These are phyloP conservation scores for Phortica magna DNA, from an alignment of 2,888 invertebrate genomes.

Conservation along the genomic window DNA sequence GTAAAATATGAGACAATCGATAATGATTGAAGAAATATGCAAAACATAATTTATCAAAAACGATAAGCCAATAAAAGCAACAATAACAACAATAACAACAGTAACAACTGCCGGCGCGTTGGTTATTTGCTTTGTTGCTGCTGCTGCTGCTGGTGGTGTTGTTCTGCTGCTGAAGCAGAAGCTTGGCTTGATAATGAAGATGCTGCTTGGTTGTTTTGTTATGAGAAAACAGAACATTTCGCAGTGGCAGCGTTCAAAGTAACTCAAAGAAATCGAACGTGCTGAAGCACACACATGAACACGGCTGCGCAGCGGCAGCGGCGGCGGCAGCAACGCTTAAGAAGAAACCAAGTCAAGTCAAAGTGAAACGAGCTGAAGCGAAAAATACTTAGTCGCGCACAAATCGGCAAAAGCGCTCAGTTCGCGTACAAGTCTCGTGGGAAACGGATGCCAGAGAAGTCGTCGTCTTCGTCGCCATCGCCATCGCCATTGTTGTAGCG, in stretches of 20 bases:
- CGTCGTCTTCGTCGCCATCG: background rate
- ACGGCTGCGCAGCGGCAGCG: too few species aligned
- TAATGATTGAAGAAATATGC: constrained; percentile 22
- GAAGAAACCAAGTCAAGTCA: constrained; percentile 29
- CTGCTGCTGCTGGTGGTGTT: background rate
- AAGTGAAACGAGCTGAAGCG: constrained; percentile 25
- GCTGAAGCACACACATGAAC: constrained; percentile 26
- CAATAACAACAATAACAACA: constrained; percentile 31
- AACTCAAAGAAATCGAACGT: constrained; percentile 56
- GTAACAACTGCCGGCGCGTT: constrained; percentile 8
- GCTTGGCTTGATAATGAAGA: too few species aligned
- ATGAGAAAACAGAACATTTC: constrained; percentile 61
- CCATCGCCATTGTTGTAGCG: constrained; percentile 27
- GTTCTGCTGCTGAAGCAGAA: too few species aligned
- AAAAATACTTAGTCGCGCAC: constrained; percentile 75
- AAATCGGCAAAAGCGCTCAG: constrained; percentile 73
- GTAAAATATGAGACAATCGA: background rate
- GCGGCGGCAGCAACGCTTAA: constrained; percentile 41
- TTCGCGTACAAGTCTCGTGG: constrained; percentile 77
- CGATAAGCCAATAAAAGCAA: constrained; percentile 34
- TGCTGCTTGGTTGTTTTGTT: constrained; percentile 12
- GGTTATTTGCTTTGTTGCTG: background rate
- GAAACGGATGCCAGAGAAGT: constrained; percentile 72
- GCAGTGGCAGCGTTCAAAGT: background rate
- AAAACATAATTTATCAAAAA: constrained; percentile 29